Conservation (phyloP, 2,797 vertebrate genomes). For the Hemibagrus guttatus region DNA sequence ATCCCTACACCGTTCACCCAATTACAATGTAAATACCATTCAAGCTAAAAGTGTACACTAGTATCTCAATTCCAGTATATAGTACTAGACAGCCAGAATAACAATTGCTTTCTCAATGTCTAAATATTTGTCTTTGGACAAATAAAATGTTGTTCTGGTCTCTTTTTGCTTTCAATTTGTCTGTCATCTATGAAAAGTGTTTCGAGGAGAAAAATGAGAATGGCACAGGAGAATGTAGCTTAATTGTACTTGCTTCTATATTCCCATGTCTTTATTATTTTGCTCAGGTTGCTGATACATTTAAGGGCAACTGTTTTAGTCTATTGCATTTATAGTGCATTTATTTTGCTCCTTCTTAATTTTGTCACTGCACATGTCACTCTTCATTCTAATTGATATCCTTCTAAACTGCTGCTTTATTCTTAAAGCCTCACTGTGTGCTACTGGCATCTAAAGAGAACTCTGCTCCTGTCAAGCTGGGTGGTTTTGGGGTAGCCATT, state of each 20-base stretch:
- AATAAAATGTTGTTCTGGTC: neutral
- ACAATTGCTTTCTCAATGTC: neutral
- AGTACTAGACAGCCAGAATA: neutral
- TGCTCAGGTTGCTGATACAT: neutral
- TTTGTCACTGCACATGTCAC: neutral
- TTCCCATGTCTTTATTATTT: neutral
- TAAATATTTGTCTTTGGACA: neutral
- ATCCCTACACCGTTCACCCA: neutral
- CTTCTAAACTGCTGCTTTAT: constrained; percentile 1
- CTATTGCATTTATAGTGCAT: neutral
- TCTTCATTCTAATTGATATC: neutral
- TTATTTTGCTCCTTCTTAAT: neutral
- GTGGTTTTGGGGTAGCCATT: constrained; percentile 96
- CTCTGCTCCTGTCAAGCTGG: constrained; percentile 94
- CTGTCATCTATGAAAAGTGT: neutral
- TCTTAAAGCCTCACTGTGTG: constrained; percentile 92
- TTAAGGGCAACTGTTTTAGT: neutral
- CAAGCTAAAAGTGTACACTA: neutral
- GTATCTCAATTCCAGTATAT: neutral
- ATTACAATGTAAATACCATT: neutral
- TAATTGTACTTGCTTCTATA: neutral
- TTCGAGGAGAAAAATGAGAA: neutral
- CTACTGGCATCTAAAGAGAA: constrained; percentile 97
- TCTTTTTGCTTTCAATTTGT: too few relatives aligned
- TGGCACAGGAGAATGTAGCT: neutral